phyloP scores from a whole-genome alignment of 2,888 invertebrate genomes.

The Notocelia uddmanniana region DNA sequence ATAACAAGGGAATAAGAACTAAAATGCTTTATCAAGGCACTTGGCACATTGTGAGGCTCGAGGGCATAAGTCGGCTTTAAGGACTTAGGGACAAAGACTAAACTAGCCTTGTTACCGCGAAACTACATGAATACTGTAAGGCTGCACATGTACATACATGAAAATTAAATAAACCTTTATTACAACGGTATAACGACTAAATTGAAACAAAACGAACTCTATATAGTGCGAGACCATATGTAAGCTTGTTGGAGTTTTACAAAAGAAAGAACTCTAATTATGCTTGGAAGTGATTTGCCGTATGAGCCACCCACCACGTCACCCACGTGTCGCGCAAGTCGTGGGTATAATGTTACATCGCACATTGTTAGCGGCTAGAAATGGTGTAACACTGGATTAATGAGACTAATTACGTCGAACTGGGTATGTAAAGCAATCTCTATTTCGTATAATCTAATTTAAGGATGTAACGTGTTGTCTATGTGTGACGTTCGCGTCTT shows the following conservation, averaged over 20 bases:
- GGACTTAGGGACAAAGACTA: neutral
- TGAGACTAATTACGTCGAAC: neutral
- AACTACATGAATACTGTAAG: neutral
- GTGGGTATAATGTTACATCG: conserved; percentile 3
- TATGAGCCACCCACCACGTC: conserved; percentile 17
- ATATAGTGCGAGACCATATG: neutral
- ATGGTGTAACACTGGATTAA: neutral
- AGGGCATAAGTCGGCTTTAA: neutral
- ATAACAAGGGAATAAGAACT: neutral
- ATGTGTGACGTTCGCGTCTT: neutral
- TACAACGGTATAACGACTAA: neutral
- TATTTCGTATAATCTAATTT: no score
- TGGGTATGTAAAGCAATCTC: neutral
- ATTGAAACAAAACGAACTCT: neutral
- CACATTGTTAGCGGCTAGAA: conserved; percentile 16
- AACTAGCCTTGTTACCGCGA: neutral
- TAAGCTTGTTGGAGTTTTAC: conserved; percentile 5
- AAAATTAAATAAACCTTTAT: neutral
- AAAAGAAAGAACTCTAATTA: conserved; percentile 23
- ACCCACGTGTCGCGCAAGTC: neutral
- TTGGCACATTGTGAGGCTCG: neutral
- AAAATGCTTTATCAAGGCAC: neutral
- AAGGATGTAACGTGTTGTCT: neutral
- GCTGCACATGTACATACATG: neutral
- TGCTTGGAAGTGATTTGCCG: conserved; percentile 2